These are phyloP conservation scores for Neolamprologus sp. DNA, from an alignment of 2,113 vertebrate genomes.

Conservation along the genomic window DNA sequence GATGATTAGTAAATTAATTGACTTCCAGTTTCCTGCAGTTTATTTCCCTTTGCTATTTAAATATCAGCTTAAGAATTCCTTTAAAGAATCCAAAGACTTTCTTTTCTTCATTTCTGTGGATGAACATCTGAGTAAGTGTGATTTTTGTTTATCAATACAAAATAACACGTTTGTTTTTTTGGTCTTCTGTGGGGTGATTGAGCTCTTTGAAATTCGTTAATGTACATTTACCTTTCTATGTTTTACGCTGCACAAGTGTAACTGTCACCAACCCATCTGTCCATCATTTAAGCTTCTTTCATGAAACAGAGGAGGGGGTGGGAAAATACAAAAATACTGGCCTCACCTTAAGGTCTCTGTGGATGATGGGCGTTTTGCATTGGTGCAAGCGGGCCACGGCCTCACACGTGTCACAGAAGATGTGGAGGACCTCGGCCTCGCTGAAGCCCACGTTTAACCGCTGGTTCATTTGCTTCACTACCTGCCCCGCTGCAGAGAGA, in stretches of 20 bases:
- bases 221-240: not conserved
- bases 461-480: slow-evolving; percentile 98
- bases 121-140: fast-evolving
- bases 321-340: fast-evolving
- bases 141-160: not conserved
- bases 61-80: not conserved
- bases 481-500: slow-evolving; percentile 81
- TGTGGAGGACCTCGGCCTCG: slow-evolving; percentile 83
- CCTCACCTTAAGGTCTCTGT: slow-evolving; percentile 90
- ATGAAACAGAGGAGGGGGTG: not conserved
- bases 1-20: not conserved
- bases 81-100: not conserved
- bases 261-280: not conserved
- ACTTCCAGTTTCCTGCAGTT: not conserved
- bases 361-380: slow-evolving; percentile 93
- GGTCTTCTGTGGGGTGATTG: fast-evolving
- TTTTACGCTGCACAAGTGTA: not conserved
- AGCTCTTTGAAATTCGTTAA: not conserved
- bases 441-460: slow-evolving; percentile 86
- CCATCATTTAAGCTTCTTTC: not conserved
- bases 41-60: not conserved
- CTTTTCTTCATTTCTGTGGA: fast-evolving
- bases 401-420: slow-evolving; percentile 94
- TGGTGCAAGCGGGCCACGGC: slow-evolving; percentile 93
- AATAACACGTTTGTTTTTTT: not conserved